phyloP scores from a whole-genome alignment of 2,113 vertebrate species.

The Oreotrochilus melanogaster region DNA sequence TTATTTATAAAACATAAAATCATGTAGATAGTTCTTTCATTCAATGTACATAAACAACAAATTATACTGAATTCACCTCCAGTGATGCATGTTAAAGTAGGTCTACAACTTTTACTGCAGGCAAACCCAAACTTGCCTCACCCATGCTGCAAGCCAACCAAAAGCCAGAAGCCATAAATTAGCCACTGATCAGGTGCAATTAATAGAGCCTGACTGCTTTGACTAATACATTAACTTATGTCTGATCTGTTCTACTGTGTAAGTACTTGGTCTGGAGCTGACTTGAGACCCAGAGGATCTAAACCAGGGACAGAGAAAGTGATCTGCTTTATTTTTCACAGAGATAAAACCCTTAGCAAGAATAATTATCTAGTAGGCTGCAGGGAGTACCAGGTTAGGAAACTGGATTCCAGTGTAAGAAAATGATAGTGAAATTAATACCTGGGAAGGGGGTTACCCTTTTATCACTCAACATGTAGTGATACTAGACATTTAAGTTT shows the following conservation, averaged over 20 bases:
- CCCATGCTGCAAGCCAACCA: background rate
- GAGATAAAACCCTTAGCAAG: background rate
- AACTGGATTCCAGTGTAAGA: background rate
- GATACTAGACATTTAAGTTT: background rate
- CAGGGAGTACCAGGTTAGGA: background rate
- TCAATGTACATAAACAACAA: background rate
- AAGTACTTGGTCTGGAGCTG: background rate
- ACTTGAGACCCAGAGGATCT: background rate
- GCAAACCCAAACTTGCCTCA: background rate
- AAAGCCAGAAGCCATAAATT: constrained; percentile 3
- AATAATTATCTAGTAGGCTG: background rate
- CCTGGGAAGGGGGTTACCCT: background rate
- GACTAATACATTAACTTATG: background rate
- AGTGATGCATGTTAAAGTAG: background rate
- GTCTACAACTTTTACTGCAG: background rate
- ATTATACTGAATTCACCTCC: background rate
- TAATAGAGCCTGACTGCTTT: background rate
- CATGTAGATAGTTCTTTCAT: background rate
- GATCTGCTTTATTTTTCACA: background rate
- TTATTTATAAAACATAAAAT: background rate
- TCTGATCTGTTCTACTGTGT: background rate
- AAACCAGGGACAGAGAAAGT: background rate
- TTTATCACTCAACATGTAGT: background rate
- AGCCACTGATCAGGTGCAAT: background rate
- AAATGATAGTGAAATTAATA: background rate